Base-by-base conservation (phyloP, 2,113 vertebrate species). In the Theristicus caerulescens region DNA sequence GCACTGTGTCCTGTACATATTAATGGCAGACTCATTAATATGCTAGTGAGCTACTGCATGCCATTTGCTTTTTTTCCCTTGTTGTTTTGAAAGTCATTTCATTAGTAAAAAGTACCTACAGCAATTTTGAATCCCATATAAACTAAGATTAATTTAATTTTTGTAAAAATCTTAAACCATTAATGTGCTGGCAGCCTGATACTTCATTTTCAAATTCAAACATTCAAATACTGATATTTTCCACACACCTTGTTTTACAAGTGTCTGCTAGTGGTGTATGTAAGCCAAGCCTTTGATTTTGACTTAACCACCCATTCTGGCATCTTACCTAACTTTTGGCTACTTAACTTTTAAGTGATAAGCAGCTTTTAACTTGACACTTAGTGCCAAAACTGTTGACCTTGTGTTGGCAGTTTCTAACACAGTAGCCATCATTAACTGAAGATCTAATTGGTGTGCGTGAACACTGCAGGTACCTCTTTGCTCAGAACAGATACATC, bases 1-100 rank as follows among this genome's bases (percentile, higher is more conserved):
- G 66, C 72, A 81, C 77, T 92, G 59, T 71, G 29, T 91, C 57
- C 81, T 90, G 80, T 88, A 91, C 97, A 96, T 98, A 96, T 97
- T 98, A 97, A 98, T 95, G 93, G 65, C 11, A 73, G 38, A 64
- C 26, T 82, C 90, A 97, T 98, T 98, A 98, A 98, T 98, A 97
- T 97, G 97, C 55, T 86, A 46, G 71, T 62, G 62, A 91, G 32
- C 89, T 71, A 83, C 59, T 3, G 94, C 97, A 98, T 97, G 81
- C 90, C 91, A 86, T 97, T 88, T 97, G 82, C 82, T 97, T 96
- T 97, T 88, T 96, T 27, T 3, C 17, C 13, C 26, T 72, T 64
- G 47, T 71, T 96, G 92, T 96, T 96, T 94, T 89, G 93, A 97
- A 94, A 96, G 80, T 69, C 7, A 97, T 98, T 94, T 96, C 82